Evolutionary conservation across 2,797 vertebrate species (phyloP), one percentile per base, ranked within the genome.

Genomic region (Tenualosa ilisha): DNA sequence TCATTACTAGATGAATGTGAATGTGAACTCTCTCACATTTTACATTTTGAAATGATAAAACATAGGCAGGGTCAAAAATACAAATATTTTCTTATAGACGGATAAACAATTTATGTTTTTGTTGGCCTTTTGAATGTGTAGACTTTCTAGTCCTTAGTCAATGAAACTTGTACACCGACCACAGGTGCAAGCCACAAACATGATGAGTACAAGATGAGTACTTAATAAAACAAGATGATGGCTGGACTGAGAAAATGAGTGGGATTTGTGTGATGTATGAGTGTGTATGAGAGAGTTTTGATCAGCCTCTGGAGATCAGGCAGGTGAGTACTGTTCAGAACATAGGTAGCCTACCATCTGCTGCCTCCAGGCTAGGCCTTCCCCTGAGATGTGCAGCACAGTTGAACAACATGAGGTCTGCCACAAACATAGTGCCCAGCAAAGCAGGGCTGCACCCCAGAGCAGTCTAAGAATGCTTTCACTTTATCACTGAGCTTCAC

Each of bases 271-370:
- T 9, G 43, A 46, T 46, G 72, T n/a, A n/a, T 63, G 13, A 24
- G 56, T 31, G 31, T 1, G 68, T 75, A 31, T 75, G 68, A 43
- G 72, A 43, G 72, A 22, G 40, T 63, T 79, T 75, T 43, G 72
- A 79, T 20, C 37, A 43, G 37, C 7, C 40, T 79, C 72, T 79
- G 72, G 72, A 79, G 72, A 79, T 79, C 40, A 46, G 40, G 40
- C 72, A 79, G 68, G 72, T 79, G 20, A 86, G 63, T 83, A 86
- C 85, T 53, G 49, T 85, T 85, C 83, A 85, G 83, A 75, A 81
- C 51, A 85, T 51, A 81, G 81, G 26, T n/a, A 85, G 82, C 31
- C 31, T 31, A 31, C 31, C 85, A 88, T 88, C 85, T 88, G 83
- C 51, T 63, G 46, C 83, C 85, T 61, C 43, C 65, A 63, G 85